These are phyloP conservation scores for Leptestheria dahalacensis DNA, from an alignment of 1,140 invertebrate species.

Conservation along the genomic window DNA sequence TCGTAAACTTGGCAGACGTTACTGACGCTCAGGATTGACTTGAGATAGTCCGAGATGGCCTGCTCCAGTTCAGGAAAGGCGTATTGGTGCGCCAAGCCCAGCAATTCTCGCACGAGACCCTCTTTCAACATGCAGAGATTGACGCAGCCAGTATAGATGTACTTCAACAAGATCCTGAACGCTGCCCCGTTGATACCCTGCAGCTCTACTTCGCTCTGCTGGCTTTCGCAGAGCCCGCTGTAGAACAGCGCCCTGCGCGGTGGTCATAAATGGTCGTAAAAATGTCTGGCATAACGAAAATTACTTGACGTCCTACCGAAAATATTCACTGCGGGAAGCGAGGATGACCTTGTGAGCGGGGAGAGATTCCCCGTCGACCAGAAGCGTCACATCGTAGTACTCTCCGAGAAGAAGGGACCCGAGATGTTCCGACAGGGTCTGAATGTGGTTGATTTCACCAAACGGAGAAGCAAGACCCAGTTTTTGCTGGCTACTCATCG, in stretches of 20 bases:
- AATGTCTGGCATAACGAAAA: background rate
- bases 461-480: conserved; percentile 28
- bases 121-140: conserved; percentile 66
- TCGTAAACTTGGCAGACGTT: conserved; percentile 91
- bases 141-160: conserved; percentile 89
- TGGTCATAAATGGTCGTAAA: conserved; percentile 14
- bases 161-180: conserved; percentile 79
- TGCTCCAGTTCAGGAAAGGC: conserved; percentile 82
- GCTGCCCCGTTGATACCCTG: conserved; percentile 69
- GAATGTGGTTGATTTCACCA: conserved; percentile 40
- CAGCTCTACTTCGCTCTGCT: conserved; percentile 63
- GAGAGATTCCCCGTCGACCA: conserved; percentile 69
- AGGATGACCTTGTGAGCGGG: conserved; percentile 80
- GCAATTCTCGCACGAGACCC: conserved; percentile 68
- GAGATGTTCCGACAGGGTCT: conserved; percentile 54
- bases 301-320: conserved; percentile 38
- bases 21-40: conserved; percentile 63
- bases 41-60: conserved; percentile 82
- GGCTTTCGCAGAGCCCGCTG: conserved; percentile 80
- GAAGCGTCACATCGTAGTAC: conserved; percentile 78
- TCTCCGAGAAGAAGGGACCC: conserved; percentile 67
- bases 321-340: conserved; percentile 87
- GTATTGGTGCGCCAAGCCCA: conserved; percentile 85
- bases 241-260: conserved; percentile 55
- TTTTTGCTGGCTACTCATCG: conserved; percentile 38